A percentile compares a stretch with the other conserved stretches of the same genome.
Conservation (phyloP, 1,140 invertebrate species). For the Odontomachus brunneus region DNA sequence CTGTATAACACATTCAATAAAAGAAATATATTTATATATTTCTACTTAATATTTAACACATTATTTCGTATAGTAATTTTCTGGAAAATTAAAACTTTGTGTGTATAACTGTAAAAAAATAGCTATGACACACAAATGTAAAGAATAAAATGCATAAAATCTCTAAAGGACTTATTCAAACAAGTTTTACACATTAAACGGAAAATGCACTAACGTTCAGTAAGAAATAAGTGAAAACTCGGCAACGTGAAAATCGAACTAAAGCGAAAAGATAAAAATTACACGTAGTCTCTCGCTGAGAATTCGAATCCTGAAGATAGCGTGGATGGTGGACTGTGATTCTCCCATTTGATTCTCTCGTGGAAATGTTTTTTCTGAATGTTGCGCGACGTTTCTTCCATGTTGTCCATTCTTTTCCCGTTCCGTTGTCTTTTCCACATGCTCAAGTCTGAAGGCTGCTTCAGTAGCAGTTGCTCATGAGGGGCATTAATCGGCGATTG, state of each 20-base stretch:
- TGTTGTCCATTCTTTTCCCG: conserved; percentile 14
- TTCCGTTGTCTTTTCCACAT: conserved; percentile 46
- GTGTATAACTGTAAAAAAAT: not conserved
- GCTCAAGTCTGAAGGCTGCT: conserved; percentile 1
- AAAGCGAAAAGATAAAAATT: conserved; percentile 5
- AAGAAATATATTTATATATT: not conserved
- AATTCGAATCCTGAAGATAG: not conserved
- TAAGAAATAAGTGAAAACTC: conserved; percentile 1
- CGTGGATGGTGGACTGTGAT: not conserved
- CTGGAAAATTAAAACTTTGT: not conserved
- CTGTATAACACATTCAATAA: not conserved
- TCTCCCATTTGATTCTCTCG: not conserved
- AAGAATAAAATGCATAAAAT: no score
- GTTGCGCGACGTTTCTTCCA: conserved; percentile 33
- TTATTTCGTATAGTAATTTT: not conserved
- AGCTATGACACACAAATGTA: no score
- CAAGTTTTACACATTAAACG: no score
- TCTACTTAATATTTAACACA: not conserved
- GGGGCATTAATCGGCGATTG: conserved; percentile 7
- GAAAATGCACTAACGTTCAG: not conserved
- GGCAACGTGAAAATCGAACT: not conserved
- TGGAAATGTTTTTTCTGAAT: conserved; percentile 2
- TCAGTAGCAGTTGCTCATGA: conserved; percentile 23
- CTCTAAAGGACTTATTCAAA: no score
- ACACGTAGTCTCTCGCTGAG: conserved; percentile 16